phyloP scores from a whole-genome alignment of 2,797 vertebrate genomes.

The Enoplosus armatus region DNA sequence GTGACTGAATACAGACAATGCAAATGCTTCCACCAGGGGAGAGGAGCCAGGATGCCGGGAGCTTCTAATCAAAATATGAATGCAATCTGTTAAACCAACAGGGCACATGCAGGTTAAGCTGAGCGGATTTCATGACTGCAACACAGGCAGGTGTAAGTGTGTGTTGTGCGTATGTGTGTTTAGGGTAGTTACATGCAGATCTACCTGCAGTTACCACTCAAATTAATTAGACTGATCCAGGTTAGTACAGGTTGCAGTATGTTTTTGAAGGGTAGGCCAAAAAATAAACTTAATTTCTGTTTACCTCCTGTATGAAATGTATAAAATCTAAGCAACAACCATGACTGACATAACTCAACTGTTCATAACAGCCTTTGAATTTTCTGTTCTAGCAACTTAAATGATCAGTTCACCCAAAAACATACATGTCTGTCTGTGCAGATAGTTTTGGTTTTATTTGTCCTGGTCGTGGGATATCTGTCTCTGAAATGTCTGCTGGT shows the following conservation, averaged over 20 bases:
- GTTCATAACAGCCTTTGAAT: background rate
- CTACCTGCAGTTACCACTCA: background rate
- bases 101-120: constrained; percentile 49
- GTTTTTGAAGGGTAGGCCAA: background rate
- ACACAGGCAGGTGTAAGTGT: constrained; percentile 12
- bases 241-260: background rate
- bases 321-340: background rate
- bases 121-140: constrained; percentile 38
- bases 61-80: constrained; percentile 52
- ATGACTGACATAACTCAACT: background rate
- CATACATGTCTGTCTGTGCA: background rate
- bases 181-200: background rate
- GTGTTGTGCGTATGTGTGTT: constrained; percentile 7
- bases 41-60: constrained; percentile 34
- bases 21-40: constrained; percentile 30
- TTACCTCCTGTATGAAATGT: background rate
- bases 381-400: background rate
- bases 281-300: background rate
- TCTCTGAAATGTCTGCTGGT: background rate
- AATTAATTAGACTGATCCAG: background rate
- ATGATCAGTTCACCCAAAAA: background rate
- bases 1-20: constrained; percentile 53
- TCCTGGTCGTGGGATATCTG: background rate
- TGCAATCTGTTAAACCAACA: constrained; percentile 58
- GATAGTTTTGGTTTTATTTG: background rate